Base-by-base conservation (phyloP, 1,140 invertebrate genomes). In the Chrysoperla carnea region DNA sequence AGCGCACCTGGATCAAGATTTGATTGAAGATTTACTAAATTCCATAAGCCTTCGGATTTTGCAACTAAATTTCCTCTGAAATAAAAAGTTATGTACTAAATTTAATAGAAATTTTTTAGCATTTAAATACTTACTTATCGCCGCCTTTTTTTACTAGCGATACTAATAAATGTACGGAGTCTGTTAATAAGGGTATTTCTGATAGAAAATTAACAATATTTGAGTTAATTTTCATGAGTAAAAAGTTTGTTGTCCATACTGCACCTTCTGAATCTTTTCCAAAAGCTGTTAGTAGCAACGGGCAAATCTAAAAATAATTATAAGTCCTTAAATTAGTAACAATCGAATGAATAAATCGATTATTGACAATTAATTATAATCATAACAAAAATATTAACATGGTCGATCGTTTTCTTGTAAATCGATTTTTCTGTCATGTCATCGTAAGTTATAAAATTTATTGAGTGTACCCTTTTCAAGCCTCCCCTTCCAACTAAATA, bases 41-140 rank as follows among this genome's bases (percentile, higher is more conserved):
- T 61, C 53, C 62, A 59, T 33, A 67, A 54, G 13, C 57, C 54
- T 53, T 66, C 58, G 15, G 57, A 60, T 48, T 66, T 63, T n/a
- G 58, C 46, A 50, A 56, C 46, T 55, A 55, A 51, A 31, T 47
- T 36, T 35, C 55, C 48, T 49, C 59, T 59, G 51, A 52, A 51
- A 50, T 52, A 50, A 42, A 35, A 27, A 47, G 42, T 36, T 31
- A 39, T 36, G 6, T 27, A 47, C 35, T 42, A 45, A n/a, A n/a
- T n/a, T n/a, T n/a, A n/a, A 35, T 17, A 7, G 7, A 17, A 17
- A 9, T 3, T 23, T 23, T 23, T 23, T 23, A 23, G 2, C n/a
- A 33, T 33, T 2, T 12, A 4, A 35, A 11, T 37, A 54, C 53
- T 51, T 53, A 59, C 58, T 57, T 61, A 44, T 53, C 48, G 48